Base-by-base conservation (phyloP, 2,888 invertebrate species). In the Agriopis leucophaearia region DNA sequence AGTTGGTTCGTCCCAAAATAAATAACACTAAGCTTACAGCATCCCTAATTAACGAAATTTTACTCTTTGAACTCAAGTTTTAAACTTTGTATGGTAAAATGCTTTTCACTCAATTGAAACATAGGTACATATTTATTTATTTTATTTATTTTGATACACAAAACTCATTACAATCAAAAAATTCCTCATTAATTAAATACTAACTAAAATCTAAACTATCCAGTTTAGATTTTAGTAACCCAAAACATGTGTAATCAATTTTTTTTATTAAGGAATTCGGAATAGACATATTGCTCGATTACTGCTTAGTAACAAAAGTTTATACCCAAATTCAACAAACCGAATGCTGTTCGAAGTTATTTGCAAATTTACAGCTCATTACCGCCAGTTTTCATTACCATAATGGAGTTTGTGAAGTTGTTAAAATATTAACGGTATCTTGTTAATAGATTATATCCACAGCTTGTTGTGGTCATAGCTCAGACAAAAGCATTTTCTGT, bases 301-400 rank as follows among this genome's bases (percentile, higher is more conserved):
- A 70, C 18, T 16, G 38, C 63, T 48, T 58, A 51, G n/a, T 52
- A 67, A 73, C 57, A 72, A 71, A 42, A 48, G n/a, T 68, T 47
- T 51, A 47, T 57, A 42, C 38, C 12, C 44, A 27, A 69, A 60
- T 61, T 73, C 63, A 70, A 68, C 58, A 66, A 68, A 57, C 38
- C 48, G 48, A 42, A 35, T 35, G 59, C 50, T 73, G 63, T 55
- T 59, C 35, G 64, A 62, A 67, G 27, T 69, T 73, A 75, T 77
- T 79, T 72, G 67, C 75, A 77, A 79, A 77, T 81, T 78, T 70
- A 74, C 73, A 78, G 66, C 72, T 76, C 68, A 79, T 81, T 79
- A 73, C 64, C 73, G 48, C 62, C 38, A 62, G 66, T 71, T 75
- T 76, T 76, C 74, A 80, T 78, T 78, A 76, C 52, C 40, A 56